Percentiles rank a stretch among this genome's conserved stretches.
Conservation (phyloP, 2,888 invertebrate species). For the Pasiphila rectangulata region DNA sequence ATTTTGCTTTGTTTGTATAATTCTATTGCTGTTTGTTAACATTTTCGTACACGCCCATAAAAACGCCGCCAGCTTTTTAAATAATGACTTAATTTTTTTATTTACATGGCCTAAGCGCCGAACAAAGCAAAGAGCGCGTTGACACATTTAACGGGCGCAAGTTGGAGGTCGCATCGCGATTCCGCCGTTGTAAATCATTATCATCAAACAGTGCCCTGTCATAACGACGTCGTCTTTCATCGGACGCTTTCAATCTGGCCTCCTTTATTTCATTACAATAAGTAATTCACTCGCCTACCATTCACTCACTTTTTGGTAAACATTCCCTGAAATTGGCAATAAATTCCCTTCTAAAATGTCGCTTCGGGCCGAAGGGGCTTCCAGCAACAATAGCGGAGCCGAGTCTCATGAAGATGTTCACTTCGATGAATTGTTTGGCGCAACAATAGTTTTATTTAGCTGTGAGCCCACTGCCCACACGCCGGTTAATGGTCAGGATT, state of each 20-base stretch:
- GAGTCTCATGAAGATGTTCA: conserved; percentile 75
- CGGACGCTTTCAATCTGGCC: conserved; percentile 75
- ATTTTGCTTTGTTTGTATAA: conserved; percentile 27
- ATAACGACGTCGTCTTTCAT: conserved; percentile 67
- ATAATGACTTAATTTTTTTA: conserved; percentile 40
- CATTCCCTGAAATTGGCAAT: conserved; percentile 77
- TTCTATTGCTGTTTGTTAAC: conserved; percentile 36
- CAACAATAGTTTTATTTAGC: conserved; percentile 80
- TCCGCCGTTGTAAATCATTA: conserved; percentile 77
- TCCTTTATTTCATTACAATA: conserved; percentile 79
- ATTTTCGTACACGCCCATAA: conserved; percentile 29
- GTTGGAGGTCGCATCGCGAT: conserved; percentile 65
- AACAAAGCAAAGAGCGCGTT: conserved; percentile 44
- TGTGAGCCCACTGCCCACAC: conserved; percentile 78
- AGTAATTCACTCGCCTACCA: conserved; percentile 75
- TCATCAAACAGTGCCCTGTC: conserved; percentile 66
- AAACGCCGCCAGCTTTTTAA: conserved; percentile 37
- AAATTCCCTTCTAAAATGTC: conserved; percentile 73
- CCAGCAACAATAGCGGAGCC: conserved; percentile 64
- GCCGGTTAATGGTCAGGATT: conserved; percentile 75
- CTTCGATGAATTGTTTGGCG: conserved; percentile 72
- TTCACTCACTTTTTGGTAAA: conserved; percentile 76
- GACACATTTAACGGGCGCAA: conserved; percentile 65
- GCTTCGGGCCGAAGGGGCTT: conserved; percentile 51
- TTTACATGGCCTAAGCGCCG: conserved; percentile 39